These are phyloP conservation scores for Oryctes rhinoceros DNA, from an alignment of 1,140 invertebrate species.

Conservation along the genomic window DNA sequence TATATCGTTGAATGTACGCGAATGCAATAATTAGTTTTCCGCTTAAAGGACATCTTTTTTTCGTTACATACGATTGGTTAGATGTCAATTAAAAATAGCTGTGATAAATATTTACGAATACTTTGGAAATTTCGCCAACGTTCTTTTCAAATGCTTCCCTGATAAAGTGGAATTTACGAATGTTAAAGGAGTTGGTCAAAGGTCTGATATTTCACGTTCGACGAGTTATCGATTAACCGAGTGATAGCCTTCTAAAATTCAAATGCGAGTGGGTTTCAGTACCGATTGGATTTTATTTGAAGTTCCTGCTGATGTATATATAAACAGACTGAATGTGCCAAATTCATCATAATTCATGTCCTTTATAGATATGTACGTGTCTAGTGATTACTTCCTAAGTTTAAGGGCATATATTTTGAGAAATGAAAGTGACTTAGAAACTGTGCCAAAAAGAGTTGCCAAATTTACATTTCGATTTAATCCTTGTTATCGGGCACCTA, in stretches of 20 bases:
- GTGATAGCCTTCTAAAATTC: conserved; percentile 5
- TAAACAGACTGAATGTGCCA: background rate
- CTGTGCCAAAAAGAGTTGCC: conserved; percentile 22
- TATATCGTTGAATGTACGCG: no score
- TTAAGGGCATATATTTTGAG: background rate
- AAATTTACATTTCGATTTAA: conserved; percentile 12
- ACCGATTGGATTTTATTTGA: background rate
- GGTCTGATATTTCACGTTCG: background rate
- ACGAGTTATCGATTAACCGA: background rate
- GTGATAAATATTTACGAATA: conserved; percentile 7
- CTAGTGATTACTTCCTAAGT: background rate
- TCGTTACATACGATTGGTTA: background rate
- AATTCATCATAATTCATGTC: background rate
- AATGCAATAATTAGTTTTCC: background rate
- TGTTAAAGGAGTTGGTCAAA: background rate
- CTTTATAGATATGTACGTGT: background rate
- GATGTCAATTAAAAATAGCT: conserved; percentile 27
- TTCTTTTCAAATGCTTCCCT: background rate
- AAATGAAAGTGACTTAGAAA: conserved; percentile 23
- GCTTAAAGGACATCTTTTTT: background rate
- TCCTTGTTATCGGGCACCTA: background rate
- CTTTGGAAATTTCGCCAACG: no score
- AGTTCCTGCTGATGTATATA: conserved; percentile 21
- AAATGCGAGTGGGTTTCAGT: background rate
- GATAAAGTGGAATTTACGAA: background rate